Evolutionary conservation across 2,797 vertebrate genomes (phyloP), one percentile per base, ranked within the genome.

Genomic region (Poeciliopsis gracilis): DNA sequence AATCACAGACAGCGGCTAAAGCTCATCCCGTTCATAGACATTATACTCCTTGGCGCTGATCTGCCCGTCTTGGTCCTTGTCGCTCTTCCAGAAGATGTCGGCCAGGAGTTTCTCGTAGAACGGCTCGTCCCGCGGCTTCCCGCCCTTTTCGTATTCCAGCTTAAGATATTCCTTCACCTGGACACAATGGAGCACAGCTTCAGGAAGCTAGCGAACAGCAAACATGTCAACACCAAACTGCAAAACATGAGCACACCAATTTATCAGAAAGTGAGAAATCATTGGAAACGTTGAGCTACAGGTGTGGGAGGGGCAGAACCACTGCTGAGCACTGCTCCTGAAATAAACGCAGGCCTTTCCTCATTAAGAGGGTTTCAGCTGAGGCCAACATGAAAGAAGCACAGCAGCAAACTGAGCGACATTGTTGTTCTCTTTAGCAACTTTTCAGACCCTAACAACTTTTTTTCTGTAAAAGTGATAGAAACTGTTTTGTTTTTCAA

Each of bases 31-130:
- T 47, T 96, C 92, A 85, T 97, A 98, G 49, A 99, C 92, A 72
- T 99, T 98, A 84, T 98, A 99, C 90, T 99, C 98, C 73, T 94
- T 97, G n/a, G 95, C 82, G 25, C 97, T 97, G 94, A 99, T 97
- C 80, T 90, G 86, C 78, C 97, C 98, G 80, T 99, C 96, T 30
- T 80, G 83, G 88, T 99, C 91, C 0, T 90, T 89, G 88, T 99
- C 98, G 13, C 95, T 98, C 94, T 96, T 98, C 84, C 86, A 94
- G 93, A 99, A 97, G 83, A 99, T 97, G 82, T 99, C 98, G 4
- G 90, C 85, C 86, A 98, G 92, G 18, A 99, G 94, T 82, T 94
- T 95, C 78, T 97, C 93, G 16, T 97, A 97, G 90, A 95, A 96
- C 0, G 95, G 91, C 0, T 97, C 95, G 23, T 98, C 97, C 5